Base-by-base conservation (phyloP, 2,888 invertebrate genomes). In the Cactoblastis cactorum region DNA sequence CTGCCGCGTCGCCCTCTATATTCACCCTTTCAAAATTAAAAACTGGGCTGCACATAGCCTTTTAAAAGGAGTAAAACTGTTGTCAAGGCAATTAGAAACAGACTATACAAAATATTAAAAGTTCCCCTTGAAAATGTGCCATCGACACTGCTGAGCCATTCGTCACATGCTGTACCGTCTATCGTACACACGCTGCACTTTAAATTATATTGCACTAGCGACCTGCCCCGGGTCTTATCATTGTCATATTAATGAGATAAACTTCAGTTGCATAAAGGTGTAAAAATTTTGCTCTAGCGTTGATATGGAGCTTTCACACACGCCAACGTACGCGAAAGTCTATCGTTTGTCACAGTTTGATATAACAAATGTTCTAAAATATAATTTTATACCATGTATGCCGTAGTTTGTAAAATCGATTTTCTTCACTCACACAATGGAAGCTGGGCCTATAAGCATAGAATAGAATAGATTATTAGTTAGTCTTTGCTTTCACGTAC, bases 101-200 rank as follows among this genome's bases (percentile, higher is more conserved):
- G 80, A 76, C 75, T 71, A 43, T 43, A 72, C 72, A 76, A 78
- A 80, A 77, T 82, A 80, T 80, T 80, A 80, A 83, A 82, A 76
- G 66, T 70, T 69, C 77, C 81, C 82, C 77, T 70, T 62, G 67
- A 55, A 57, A 69, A 71, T 67, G 64, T 77, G 79, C 74, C 73
- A 65, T 56, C 58, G 59, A 62, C 77, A 78, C 54, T 57, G 61
- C 59, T 53, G 51, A 24, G 57, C 67, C 69, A 77, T 81, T 78
- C 74, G 80, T 80, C 72, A 80, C 67, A 67, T 61, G 55, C 61
- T 61, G 62, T 62, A 51, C 61, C 61, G 63, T 67, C 71, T 65
- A 69, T 70, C 65, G 59, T 67, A 63, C 64, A 62, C 70, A 67
- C 66, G 62, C 65, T 64, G 57, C 59, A 59, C 61, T 65, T 67